These are phyloP conservation scores for Aphrophora alni DNA, from an alignment of 2,888 invertebrate genomes.

Conservation along the genomic window DNA sequence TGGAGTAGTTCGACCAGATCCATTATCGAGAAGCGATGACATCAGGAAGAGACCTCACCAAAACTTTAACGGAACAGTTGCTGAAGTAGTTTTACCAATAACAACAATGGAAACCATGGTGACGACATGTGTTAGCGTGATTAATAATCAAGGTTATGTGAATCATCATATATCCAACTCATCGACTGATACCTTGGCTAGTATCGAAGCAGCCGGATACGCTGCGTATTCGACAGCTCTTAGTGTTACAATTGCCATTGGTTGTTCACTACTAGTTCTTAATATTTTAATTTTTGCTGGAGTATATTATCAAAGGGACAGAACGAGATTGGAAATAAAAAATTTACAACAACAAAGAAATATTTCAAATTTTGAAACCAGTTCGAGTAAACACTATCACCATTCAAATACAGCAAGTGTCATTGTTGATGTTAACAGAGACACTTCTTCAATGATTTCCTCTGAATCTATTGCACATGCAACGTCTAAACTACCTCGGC, in stretches of 20 bases:
- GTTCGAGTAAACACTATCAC: conserved; percentile 76
- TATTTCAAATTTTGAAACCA: conserved; percentile 55
- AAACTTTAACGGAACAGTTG: conserved; percentile 50
- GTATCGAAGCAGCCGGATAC: conserved; percentile 77
- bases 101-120: conserved; percentile 72
- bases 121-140: conserved; percentile 73
- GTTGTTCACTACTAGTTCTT: conserved; percentile 79
- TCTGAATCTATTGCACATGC: conserved; percentile 43
- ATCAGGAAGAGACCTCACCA: conserved; percentile 37
- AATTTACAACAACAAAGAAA: conserved; percentile 69
- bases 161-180: conserved; percentile 65
- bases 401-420: conserved; percentile 81
- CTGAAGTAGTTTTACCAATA: conserved; percentile 60
- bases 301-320: conserved; percentile 82
- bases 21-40: conserved; percentile 40
- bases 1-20: conserved; percentile 85
- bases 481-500: conserved; percentile 43
- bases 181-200: conserved; percentile 74
- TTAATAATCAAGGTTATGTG: conserved; percentile 62
- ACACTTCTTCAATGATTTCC: conserved; percentile 27
- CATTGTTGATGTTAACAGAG: conserved; percentile 71
- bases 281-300: conserved; percentile 86
- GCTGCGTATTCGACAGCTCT: conserved; percentile 78
- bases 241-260: conserved; percentile 81
- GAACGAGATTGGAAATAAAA: conserved; percentile 80